A percentile compares a stretch with the other conserved stretches of the same genome.
phyloP scores from a whole-genome alignment of 2,888 invertebrate genomes.

The Malthinus seriepunctatus region DNA sequence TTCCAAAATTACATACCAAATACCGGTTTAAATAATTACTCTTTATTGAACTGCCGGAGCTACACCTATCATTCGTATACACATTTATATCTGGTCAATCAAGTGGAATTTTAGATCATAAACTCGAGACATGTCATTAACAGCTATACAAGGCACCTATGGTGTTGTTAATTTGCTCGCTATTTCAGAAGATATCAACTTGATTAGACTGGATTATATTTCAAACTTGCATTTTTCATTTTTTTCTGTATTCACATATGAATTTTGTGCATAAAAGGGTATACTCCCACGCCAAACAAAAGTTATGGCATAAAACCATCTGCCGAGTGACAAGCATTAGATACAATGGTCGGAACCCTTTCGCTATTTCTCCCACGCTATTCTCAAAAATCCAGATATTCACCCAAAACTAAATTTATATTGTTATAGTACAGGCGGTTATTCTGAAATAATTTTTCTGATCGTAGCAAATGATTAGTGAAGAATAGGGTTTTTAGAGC shows the following conservation, averaged over 20 bases:
- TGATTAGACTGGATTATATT: too few relatives aligned
- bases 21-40: too few relatives aligned
- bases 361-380: conserved; percentile 32
- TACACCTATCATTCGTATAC: too few relatives aligned
- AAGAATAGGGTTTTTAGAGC: conserved; percentile 20
- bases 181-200: too few relatives aligned
- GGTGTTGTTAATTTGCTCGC: too few relatives aligned
- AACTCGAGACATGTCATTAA: too few relatives aligned
- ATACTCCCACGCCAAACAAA: conserved; percentile 30
- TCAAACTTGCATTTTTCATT: not conserved
- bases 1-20: too few relatives aligned
- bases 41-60: too few relatives aligned
- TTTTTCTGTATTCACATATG: not conserved
- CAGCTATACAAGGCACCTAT: too few relatives aligned
- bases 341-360: conserved; percentile 30
- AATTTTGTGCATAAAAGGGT: not conserved
- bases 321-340: conserved; percentile 31
- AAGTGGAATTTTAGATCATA: too few relatives aligned
- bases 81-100: too few relatives aligned
- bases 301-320: conserved; percentile 26
- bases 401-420: conserved; percentile 17
- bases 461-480: conserved; percentile 18
- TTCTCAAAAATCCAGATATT: conserved; percentile 28
- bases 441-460: conserved; percentile 14
- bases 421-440: conserved; percentile 15